Evolutionary conservation across 2,888 invertebrate species (phyloP).

Genomic region (Diloba caeruleocephala): DNA sequence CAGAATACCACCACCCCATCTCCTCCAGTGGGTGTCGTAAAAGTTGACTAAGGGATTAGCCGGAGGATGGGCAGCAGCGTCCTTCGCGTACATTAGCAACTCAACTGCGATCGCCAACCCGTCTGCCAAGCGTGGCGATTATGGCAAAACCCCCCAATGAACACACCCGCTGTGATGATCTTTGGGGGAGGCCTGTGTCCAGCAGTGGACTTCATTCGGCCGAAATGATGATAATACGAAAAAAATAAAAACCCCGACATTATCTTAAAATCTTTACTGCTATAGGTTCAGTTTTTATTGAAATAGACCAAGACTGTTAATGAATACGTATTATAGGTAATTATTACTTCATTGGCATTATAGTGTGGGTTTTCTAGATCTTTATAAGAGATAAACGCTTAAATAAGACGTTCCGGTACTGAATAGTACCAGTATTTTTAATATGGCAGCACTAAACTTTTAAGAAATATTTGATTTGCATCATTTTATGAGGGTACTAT

Average conservation of each 20-base stretch:
- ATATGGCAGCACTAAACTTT: constrained; percentile 37
- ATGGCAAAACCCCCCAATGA: too few relatives aligned
- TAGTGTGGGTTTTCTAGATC: constrained; percentile 37
- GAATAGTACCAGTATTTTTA: constrained; percentile 42
- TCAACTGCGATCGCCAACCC: too few relatives aligned
- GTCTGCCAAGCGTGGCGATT: too few relatives aligned
- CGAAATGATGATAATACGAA: too few relatives aligned
- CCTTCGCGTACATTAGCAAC: too few relatives aligned
- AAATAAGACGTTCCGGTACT: constrained; percentile 42
- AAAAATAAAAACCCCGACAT: constrained; percentile 10
- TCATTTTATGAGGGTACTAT: constrained; percentile 36
- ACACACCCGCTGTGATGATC: too few relatives aligned
- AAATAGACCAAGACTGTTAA: constrained; percentile 45
- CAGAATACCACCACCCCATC: too few relatives aligned
- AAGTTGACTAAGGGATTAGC: too few relatives aligned
- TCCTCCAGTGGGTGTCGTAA: too few relatives aligned
- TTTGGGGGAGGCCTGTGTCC: too few relatives aligned
- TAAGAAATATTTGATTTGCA: constrained; percentile 22
- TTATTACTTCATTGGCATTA: constrained; percentile 48
- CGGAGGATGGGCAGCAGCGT: too few relatives aligned
- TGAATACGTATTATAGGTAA: constrained; percentile 36
- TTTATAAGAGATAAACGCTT: constrained; percentile 42
- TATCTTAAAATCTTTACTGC: constrained; percentile 45
- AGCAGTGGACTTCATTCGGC: too few relatives aligned
- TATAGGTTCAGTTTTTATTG: constrained; percentile 36